Evolutionary conservation across 2,797 vertebrate species (phyloP).

Genomic region (Lutjanus campechanus): DNA sequence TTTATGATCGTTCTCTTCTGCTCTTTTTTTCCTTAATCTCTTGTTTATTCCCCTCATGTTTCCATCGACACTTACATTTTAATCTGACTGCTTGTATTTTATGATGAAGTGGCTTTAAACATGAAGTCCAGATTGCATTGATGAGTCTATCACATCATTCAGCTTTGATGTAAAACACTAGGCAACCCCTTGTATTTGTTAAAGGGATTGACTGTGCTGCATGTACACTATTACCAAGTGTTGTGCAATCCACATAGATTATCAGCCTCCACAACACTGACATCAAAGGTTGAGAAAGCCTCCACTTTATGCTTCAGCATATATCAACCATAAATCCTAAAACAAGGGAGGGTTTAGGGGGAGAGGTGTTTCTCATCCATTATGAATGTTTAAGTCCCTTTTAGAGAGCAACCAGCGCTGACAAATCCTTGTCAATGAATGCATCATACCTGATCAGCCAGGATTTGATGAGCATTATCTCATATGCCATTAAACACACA

Average conservation of each 20-base stretch:
- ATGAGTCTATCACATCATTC: constrained; percentile 53
- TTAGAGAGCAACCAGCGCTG: constrained; percentile 46
- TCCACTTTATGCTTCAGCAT: constrained; percentile 61
- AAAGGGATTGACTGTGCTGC: constrained; percentile 50
- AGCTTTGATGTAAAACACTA: constrained; percentile 26
- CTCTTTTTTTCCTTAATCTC: constrained; percentile 39
- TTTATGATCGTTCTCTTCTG: constrained; percentile 15
- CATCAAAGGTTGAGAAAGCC: constrained; percentile 74
- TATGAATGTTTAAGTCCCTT: constrained; percentile 67
- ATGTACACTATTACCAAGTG: constrained; percentile 43
- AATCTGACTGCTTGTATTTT: constrained; percentile 52
- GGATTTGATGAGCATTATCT: constrained; percentile 74
- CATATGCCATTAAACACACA: constrained; percentile 60
- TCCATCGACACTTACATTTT: constrained; percentile 31
- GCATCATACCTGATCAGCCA: constrained; percentile 69
- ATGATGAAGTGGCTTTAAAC: constrained; percentile 40
- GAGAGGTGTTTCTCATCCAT: constrained; percentile 58
- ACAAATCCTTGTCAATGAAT: constrained; percentile 77
- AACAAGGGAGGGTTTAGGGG: constrained; percentile 75
- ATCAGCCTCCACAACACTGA: constrained; percentile 74
- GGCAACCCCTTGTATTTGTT: constrained; percentile 30
- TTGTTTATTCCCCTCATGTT: constrained; percentile 37
- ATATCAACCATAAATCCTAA: constrained; percentile 72
- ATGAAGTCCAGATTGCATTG: constrained; percentile 40
- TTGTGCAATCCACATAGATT: constrained; percentile 68